These are phyloP conservation scores for Ormyrus labotus DNA, from an alignment of 2,888 invertebrate genomes.

Conservation along the genomic window DNA sequence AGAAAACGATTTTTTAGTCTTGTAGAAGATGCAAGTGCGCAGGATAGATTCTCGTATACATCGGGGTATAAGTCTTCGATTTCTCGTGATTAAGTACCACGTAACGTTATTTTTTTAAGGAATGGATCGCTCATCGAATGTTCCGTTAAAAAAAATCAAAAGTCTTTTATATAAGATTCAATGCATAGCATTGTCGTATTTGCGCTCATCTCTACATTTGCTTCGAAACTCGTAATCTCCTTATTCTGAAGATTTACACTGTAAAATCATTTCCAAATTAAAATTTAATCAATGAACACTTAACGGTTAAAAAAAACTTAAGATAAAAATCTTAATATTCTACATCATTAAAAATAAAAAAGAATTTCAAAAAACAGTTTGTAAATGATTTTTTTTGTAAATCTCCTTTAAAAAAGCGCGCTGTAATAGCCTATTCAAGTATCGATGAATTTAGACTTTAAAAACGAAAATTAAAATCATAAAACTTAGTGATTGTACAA, in stretches of 20 bases:
- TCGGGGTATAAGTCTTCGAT: constrained; percentile 51
- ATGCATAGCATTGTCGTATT: constrained; percentile 41
- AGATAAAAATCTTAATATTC: neutral
- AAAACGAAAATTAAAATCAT: constrained; percentile 27
- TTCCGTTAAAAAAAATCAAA: constrained; percentile 46
- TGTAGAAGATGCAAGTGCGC: constrained; percentile 38
- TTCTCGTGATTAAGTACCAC: constrained; percentile 53
- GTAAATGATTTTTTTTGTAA: constrained; percentile 26
- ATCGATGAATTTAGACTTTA: neutral
- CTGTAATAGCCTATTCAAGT: neutral
- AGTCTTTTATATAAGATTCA: constrained; percentile 3
- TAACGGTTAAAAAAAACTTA: constrained; percentile 4
- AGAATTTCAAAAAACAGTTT: constrained; percentile 13
- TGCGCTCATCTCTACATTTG: constrained; percentile 9
- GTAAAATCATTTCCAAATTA: constrained; percentile 20
- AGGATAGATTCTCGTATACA: constrained; percentile 50
- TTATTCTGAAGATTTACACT: constrained; percentile 20
- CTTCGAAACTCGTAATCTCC: constrained; percentile 10
- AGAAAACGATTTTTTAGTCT: constrained; percentile 39
- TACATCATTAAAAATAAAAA: neutral
- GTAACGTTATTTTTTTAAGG: constrained; percentile 40
- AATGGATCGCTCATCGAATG: constrained; percentile 50
- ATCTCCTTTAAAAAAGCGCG: constrained; percentile 12
- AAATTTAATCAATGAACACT: constrained; percentile 1
- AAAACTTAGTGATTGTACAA: constrained; percentile 7